Base-by-base conservation (phyloP, 2,113 vertebrate genomes). In the Indicator indicator region DNA sequence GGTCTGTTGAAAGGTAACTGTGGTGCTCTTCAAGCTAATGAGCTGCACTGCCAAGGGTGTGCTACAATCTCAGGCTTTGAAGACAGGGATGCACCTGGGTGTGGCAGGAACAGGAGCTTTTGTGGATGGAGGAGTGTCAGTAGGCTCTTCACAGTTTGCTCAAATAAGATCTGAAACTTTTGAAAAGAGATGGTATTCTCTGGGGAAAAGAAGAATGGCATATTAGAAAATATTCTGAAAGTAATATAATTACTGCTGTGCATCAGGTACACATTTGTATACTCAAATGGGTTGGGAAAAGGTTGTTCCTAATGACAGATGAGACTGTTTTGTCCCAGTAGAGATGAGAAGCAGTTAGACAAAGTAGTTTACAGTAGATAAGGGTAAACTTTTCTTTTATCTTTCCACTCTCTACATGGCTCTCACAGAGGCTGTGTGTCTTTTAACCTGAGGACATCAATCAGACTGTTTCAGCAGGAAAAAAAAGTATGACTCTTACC, bases 141-240 rank as follows among this genome's bases (percentile, higher is more conserved):
- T 78, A 60, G 74, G 56, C 58, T 60, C 50, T 86, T 91, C 67
- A 63, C 79, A 84, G 84, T 93, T 97, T 95, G 83, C 93, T 95
- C 88, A 79, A 90, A 92, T 88, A 88, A 58, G 68, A 95, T 72
- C 92, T 96, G 93, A 96, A 95, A 76, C 54, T 81, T 96, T 48
- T 92, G 77, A 83, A 95, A 95, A 83, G 82, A 97, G 77, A 59
- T 1, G 9, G 77, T 92, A 92, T 85, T 91, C 60, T 74, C 74
- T 83, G 74, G 73, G 86, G 44, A 48, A 44, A 32, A 69, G 93
- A 91, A 96, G 82, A n/a, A 52, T 42, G 23, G 38, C 67, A 44
- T 60, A 72, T 90, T 85, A 97, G 60, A 72, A 96, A 97, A 95
- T 88, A 33, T 84, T 87, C 46, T 77, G 72, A 93, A 96, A 83